phyloP scores from a whole-genome alignment of 2,888 invertebrate species.

The Mythimna ferrago region DNA sequence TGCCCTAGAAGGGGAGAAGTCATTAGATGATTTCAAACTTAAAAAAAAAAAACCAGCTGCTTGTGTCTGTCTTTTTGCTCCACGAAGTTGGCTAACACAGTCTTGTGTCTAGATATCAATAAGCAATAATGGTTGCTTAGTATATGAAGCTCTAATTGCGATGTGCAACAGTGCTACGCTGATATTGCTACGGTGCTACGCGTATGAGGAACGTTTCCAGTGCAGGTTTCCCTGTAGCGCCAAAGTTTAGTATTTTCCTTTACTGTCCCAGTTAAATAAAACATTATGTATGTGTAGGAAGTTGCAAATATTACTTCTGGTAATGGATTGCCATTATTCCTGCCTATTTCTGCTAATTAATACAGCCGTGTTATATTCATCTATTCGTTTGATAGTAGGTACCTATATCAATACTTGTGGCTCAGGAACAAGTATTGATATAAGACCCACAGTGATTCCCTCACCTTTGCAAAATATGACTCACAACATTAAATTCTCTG shows the following conservation, averaged over 20 bases:
- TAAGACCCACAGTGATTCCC: background rate
- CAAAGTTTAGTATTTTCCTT: constrained; percentile 8
- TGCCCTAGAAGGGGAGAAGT: no score
- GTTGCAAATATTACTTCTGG: constrained; percentile 1
- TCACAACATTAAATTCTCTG: background rate
- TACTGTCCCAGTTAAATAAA: background rate
- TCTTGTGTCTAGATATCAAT: no score
- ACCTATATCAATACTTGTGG: background rate
- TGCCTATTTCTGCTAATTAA: constrained; percentile 9
- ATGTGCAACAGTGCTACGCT: constrained; percentile 16
- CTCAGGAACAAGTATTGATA: background rate
- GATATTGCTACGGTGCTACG: constrained; percentile 21
- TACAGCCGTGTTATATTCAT: constrained; percentile 1
- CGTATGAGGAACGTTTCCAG: background rate
- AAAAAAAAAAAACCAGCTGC: no score
- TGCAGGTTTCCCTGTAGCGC: background rate
- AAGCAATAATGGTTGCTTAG: background rate
- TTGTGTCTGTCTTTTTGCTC: no score
- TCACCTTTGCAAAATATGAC: background rate
- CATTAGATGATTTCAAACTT: no score
- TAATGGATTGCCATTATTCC: background rate
- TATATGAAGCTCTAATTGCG: no score
- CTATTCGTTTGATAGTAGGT: background rate
- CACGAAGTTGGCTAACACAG: no score
- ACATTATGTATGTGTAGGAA: background rate